Conservation (phyloP, 2,888 invertebrate species). For the Acleris sparsana region DNA sequence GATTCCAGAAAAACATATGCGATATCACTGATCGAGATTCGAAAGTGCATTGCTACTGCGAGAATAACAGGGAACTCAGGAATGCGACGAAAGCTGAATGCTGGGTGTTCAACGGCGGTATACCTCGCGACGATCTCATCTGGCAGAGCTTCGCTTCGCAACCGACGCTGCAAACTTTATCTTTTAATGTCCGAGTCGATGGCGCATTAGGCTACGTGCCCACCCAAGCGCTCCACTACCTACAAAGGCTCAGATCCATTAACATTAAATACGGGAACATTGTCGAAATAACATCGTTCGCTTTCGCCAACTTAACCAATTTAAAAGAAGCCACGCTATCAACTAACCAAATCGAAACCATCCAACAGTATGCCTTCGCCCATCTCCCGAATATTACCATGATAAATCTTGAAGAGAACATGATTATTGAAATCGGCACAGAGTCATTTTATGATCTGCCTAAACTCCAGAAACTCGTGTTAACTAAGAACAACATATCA, state of each 20-base stretch:
- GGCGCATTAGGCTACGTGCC: conserved; percentile 89
- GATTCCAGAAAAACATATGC: conserved; percentile 83
- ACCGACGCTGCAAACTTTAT: conserved; percentile 87
- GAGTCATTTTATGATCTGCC: conserved; percentile 90
- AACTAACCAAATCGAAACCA: conserved; percentile 87
- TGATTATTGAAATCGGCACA: conserved; percentile 88
- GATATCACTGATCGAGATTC: conserved; percentile 81
- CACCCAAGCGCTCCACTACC: conserved; percentile 86
- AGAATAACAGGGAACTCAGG: conserved; percentile 77
- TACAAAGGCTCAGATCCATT: conserved; percentile 86
- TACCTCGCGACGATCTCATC: conserved; percentile 87
- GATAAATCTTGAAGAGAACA: conserved; percentile 89
- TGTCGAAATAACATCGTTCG: conserved; percentile 86
- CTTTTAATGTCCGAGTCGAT: conserved; percentile 88
- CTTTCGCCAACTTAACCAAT: conserved; percentile 89
- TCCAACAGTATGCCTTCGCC: conserved; percentile 88
- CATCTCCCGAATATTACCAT: conserved; percentile 87
- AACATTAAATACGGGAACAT: conserved; percentile 89
- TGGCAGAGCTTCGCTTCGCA: conserved; percentile 91
- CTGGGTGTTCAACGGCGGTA: conserved; percentile 88
- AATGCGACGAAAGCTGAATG: conserved; percentile 90
- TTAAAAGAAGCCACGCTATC: conserved; percentile 87
- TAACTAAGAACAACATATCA: conserved; percentile 94
- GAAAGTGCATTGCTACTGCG: conserved; percentile 88
- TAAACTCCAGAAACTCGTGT: conserved; percentile 87